Evolutionary conservation across 2,113 vertebrate genomes (phyloP), one percentile per base, ranked within the genome.

Genomic region (Petroica traversi): DNA sequence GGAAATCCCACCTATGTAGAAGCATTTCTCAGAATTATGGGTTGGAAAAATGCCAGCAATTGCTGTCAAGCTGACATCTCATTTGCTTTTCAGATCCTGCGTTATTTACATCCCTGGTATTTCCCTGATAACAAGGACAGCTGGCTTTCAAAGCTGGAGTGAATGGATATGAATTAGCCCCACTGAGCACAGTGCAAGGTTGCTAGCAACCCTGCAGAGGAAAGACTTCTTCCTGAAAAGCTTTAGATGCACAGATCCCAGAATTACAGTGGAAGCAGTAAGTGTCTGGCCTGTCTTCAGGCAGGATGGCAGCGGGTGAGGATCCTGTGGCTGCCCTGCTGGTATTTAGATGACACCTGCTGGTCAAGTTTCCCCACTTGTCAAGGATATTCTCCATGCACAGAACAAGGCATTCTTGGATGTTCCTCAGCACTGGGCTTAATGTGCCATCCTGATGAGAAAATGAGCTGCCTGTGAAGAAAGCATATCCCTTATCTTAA

Each of bases 261-360:
- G 8, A 69, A 48, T 26, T 40, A 17, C 1, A 51, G n/a, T 31
- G 19, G 19, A 67, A 69, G 14, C 2, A 2, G 3, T 25, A 25
- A 45, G 15, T 45, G 5, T 36, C 33, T 73, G 1, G 1, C 9
- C 14, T 46, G 36, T 85, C 57, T 38, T 49, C 26, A 51, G 61
- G 34, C 22, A 41, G 45, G 22, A 33, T 46, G 68, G 58, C 49
- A 46, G 38, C 62, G 38, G 28, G 36, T 4, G 5, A 48, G 55
- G 34, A 69, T 41, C 51, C 45, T 0, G 0, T 2, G 5, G 38
- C 52, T 5, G 22, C 57, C 48, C 57, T 33, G 8, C 29, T 83
- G 43, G 33, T 93, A 22, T 71, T 71, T 34, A 94, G 75, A 31
- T 78, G 88, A 92, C 76, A 88, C 52, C 86, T 95, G 31, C 77